Evolutionary conservation across 2,113 vertebrate genomes (phyloP).

Genomic region (Motacilla tschutschensis): DNA sequence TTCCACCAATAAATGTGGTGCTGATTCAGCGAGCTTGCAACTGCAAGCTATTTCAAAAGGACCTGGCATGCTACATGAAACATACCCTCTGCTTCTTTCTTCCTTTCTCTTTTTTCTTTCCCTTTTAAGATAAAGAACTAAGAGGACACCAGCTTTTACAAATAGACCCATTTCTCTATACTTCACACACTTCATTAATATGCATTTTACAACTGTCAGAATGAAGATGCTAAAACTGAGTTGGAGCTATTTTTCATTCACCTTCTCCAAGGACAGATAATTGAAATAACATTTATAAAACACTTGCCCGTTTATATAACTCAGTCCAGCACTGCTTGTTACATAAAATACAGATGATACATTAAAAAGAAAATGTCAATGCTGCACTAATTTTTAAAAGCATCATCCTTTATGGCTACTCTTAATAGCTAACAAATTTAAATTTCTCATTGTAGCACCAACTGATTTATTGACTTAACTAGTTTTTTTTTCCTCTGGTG

Average conservation of each 20-base stretch:
- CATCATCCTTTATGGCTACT: not conserved
- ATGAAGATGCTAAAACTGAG: constrained; percentile 23
- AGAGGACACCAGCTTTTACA: not conserved
- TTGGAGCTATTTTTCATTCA: constrained; percentile 23
- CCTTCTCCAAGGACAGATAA: constrained; percentile 35
- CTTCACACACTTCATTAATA: not conserved
- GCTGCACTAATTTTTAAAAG: not conserved
- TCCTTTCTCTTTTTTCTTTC: not conserved
- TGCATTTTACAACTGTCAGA: not conserved
- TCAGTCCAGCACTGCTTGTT: not conserved
- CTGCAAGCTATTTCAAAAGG: not conserved
- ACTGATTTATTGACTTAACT: not conserved
- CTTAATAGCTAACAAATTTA: not conserved
- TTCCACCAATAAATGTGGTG: not conserved
- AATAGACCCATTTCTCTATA: not conserved
- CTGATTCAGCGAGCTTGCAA: constrained; percentile 7
- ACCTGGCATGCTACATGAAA: not conserved
- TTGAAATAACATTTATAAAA: constrained; percentile 15
- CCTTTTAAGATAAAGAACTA: not conserved
- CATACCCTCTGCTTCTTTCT: not conserved
- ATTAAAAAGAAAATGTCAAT: not conserved
- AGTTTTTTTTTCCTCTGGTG: not conserved
- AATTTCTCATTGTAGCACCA: not conserved
- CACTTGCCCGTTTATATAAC: not conserved
- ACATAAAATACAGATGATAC: constrained; percentile 8